Evolutionary conservation across 2,888 invertebrate species (phyloP), one percentile per base, ranked within the genome.

Genomic region (Drosophila heteroneura): DNA sequence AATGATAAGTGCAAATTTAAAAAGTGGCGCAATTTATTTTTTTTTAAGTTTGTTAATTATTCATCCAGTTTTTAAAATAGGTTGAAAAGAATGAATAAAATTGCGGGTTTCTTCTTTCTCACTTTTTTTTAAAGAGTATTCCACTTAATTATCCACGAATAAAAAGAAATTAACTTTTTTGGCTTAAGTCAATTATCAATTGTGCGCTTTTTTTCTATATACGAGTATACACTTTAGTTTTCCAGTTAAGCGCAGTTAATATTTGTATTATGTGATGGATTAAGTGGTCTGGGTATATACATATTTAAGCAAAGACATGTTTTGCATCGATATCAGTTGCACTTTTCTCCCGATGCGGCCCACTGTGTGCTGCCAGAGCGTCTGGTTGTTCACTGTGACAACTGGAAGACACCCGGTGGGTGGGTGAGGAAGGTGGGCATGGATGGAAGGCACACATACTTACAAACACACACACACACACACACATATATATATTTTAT

Each of bases 401-500:
- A 81, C 81, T 83, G 69, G 74, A 65, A 83, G 80, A 65, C 66
- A 61, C 63, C 68, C 59, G 62, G 53, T 65, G 14, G 37, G n/a
- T 12, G 37, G 26, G 19, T 10, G 26, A 10, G 32, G 14, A 5
- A 16, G 33, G 5, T 10, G 10, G 22, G 54, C 33, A 33, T 16
- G 16, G 26, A 26, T 14, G 22, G 16, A 16, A 12, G 30, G 30
- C 22, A 3, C 1, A n/a, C 28, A 28, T 1, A 1, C 28, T 7
- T 16, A 22, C 76, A 89, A 5, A 10, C 47, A 26, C 5, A 47
- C 14, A 47, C 7, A n/a, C 9, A 39, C 10, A n/a, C n/a, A 10
- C 7, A 16, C 14, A 26, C 6, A 16, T 83, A 86, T 76, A 89
- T 85, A 85, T 26, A 26, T 47, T 84, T 85, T 87, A 89, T 85